A percentile compares a stretch with the other conserved stretches of the same genome.
phyloP scores from a whole-genome alignment of 2,888 invertebrate species.

The Folsomia candida region DNA sequence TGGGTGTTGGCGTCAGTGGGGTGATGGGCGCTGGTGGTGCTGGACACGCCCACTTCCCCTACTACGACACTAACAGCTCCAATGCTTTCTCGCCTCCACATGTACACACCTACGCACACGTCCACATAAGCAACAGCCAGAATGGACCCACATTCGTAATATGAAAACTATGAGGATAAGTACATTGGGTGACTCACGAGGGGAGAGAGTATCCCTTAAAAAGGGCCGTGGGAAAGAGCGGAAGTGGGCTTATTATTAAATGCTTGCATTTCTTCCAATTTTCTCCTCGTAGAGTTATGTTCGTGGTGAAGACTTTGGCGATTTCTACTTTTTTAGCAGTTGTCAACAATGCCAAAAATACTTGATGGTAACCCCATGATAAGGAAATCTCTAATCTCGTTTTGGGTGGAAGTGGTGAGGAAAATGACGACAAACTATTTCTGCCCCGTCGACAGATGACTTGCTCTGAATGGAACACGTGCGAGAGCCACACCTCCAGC shows the following conservation, averaged over 20 bases:
- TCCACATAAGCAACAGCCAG: neutral
- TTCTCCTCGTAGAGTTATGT: neutral
- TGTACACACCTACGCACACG: slow-evolving; percentile 42
- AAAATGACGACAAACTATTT: neutral
- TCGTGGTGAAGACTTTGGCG: neutral
- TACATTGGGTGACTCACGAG: neutral
- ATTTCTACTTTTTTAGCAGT: neutral
- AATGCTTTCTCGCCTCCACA: slow-evolving; percentile 51
- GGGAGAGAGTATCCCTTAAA: slow-evolving; percentile 3
- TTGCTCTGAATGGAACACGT: neutral
- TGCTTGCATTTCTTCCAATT: no score
- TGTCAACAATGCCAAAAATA: neutral
- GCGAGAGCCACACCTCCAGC: neutral
- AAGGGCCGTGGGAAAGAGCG: neutral
- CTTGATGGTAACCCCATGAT: neutral
- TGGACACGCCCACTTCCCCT: slow-evolving; percentile 25
- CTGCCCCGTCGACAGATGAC: neutral
- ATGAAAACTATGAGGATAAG: no score
- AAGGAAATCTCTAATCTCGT: neutral
- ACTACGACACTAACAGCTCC: slow-evolving; percentile 48
- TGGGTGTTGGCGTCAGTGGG: slow-evolving; percentile 31
- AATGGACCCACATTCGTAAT: neutral
- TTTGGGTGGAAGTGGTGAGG: neutral
- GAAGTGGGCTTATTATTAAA: no score
- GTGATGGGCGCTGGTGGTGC: neutral